Evolutionary conservation across 2,113 vertebrate genomes (phyloP), one percentile per base, ranked within the genome.

Genomic region (Spermophilus dauricus): DNA sequence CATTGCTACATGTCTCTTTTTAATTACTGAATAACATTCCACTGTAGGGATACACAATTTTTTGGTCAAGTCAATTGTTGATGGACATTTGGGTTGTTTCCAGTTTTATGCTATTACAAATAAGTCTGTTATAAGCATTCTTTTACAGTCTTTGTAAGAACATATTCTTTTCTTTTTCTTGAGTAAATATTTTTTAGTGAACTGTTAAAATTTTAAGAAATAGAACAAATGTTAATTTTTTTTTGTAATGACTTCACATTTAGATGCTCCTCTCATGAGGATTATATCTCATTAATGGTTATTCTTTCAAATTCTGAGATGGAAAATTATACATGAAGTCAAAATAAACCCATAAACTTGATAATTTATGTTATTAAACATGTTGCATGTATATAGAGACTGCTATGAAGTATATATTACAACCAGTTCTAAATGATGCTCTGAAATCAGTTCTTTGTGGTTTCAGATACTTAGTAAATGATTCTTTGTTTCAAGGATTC

Each of bases 321-420:
- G 34, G 39, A 86, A 91, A 91, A 75, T 81, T 86, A 69, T 48
- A 89, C 12, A 22, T 51, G 5, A 4, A 76, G 48, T 67, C 42
- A 89, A 94, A 82, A 56, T 17, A 94, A 95, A 89, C 11, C 14
- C 58, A 56, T n/a, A 42, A 83, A 84, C 30, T 84, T 24, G n/a
- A 89, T 42, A 9, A n/a, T 28, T 83, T 56, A 67, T 34, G 20
- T 53, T 56, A 86, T 81, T 67, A 45, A 77, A 65, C 10, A 56
- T 56, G 13, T 56, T 65, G 1, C 1, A 42, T 12, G 26, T 53
- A 48, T 28, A 83, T 24, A 30, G 37, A 76, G 65, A 53, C 24
- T 61, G 30, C 8, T 67, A 48, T 37, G n/a, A 69, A 48, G 8
- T 48, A 4, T 65, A 32, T 69, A 61, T 28, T 83, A 18, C 10